phyloP scores from a whole-genome alignment of 2,888 invertebrate species.

The Eulithis prunata region DNA sequence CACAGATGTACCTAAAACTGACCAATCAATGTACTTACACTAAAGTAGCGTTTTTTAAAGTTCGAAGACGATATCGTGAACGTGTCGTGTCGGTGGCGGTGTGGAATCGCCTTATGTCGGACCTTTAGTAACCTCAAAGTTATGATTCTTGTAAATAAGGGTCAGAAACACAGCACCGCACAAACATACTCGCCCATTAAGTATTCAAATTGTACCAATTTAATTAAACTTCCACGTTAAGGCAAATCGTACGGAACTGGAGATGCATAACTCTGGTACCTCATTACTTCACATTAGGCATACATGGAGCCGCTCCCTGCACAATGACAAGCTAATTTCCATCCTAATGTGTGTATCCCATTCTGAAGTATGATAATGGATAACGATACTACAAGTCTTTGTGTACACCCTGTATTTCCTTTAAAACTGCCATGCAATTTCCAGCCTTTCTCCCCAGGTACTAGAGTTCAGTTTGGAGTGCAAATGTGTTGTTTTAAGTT shows the following conservation, averaged over 20 bases:
- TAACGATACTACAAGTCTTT: conserved; percentile 36
- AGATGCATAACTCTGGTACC: conserved; percentile 29
- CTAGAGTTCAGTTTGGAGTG: conserved; percentile 11
- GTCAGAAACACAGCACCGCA: too few species aligned
- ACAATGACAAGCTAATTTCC: conserved; percentile 45
- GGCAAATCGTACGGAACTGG: conserved; percentile 1
- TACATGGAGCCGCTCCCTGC: conserved; percentile 38
- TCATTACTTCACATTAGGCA: conserved; percentile 42
- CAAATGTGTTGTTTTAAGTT: conserved; percentile 18
- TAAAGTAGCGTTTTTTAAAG: too few species aligned
- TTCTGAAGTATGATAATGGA: conserved; percentile 45
- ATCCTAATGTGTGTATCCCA: conserved; percentile 42
- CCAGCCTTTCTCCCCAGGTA: not conserved
- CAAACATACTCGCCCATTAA: too few species aligned
- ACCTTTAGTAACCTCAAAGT: too few species aligned
- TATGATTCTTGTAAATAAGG: too few species aligned
- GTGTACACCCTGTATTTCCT: conserved; percentile 17
- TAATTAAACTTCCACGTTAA: too few species aligned
- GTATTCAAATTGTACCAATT: too few species aligned
- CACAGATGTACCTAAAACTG: too few species aligned
- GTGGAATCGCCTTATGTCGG: too few species aligned
- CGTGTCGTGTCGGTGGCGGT: too few species aligned
- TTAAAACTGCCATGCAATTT: conserved; percentile 13
- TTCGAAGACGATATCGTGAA: too few species aligned
- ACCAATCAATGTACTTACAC: too few species aligned